A percentile compares a stretch with the other conserved stretches of the same genome.
phyloP scores from a whole-genome alignment of 2,888 invertebrate genomes.

The Melinaea menophilus region DNA sequence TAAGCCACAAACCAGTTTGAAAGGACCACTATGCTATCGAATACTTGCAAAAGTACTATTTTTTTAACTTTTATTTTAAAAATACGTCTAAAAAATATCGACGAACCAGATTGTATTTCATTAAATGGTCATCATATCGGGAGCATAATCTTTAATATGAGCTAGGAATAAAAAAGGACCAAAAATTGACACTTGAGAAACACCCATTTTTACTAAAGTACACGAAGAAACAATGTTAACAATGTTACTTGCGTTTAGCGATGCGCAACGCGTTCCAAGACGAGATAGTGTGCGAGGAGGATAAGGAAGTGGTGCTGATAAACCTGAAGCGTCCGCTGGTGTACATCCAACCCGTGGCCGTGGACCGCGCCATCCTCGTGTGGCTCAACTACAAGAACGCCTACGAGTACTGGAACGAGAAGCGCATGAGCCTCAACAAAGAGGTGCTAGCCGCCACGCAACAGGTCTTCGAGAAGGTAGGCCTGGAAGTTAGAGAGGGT shows the following conservation, averaged over 20 bases:
- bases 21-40: too few species aligned
- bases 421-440: slow-evolving; percentile 92
- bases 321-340: slow-evolving; percentile 95
- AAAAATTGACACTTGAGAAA: too few species aligned
- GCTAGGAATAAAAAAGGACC: too few species aligned
- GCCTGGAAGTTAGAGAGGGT: not conserved
- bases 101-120: too few species aligned
- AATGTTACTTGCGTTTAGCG: slow-evolving; percentile 46
- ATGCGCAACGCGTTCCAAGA: slow-evolving; percentile 91
- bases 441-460: slow-evolving; percentile 89
- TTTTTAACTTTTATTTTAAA: too few species aligned
- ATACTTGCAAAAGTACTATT: too few species aligned
- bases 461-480: slow-evolving; percentile 77
- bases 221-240: too few species aligned
- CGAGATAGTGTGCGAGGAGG: slow-evolving; percentile 90
- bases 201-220: too few species aligned
- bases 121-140: too few species aligned
- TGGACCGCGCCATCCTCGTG: slow-evolving; percentile 98
- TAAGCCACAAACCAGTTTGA: too few species aligned
- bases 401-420: slow-evolving; percentile 99
- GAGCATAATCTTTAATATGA: too few species aligned
- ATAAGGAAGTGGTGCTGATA: slow-evolving; percentile 92
- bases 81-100: too few species aligned
- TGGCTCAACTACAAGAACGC: slow-evolving; percentile 99
- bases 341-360: slow-evolving; percentile 97